phyloP scores from a whole-genome alignment of 2,797 vertebrate species.

The Loris lydekkerianus region DNA sequence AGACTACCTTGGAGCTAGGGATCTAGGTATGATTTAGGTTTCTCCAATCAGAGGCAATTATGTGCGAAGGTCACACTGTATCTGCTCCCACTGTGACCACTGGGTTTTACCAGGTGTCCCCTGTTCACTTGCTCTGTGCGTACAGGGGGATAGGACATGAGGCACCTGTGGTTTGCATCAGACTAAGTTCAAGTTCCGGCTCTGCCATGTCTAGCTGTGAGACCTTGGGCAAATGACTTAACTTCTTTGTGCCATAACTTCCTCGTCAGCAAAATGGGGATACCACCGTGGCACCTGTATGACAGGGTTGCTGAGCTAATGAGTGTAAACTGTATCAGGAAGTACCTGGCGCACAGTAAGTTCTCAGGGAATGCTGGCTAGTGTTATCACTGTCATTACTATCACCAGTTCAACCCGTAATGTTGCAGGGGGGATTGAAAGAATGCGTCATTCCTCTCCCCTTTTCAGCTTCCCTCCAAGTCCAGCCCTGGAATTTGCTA shows the following conservation, averaged over 20 bases:
- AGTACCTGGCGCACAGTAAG: neutral
- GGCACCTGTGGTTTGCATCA: neutral
- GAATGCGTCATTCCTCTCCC: neutral
- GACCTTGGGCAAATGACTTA: neutral
- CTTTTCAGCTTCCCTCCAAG: neutral
- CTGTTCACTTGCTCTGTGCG: neutral
- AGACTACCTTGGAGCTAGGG: neutral
- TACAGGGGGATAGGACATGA: neutral
- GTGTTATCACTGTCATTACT: neutral
- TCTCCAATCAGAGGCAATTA: neutral
- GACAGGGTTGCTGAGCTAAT: neutral
- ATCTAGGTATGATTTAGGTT: neutral
- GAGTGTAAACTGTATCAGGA: neutral
- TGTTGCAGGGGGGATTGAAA: neutral
- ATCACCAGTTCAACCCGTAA: neutral
- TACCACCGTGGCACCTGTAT: neutral
- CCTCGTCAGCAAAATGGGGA: neutral
- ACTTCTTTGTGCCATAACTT: neutral
- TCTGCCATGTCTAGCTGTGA: constrained; percentile 6
- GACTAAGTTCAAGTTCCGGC: neutral
- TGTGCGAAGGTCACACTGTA: neutral
- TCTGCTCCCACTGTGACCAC: neutral
- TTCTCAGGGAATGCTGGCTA: neutral
- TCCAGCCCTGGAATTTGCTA: neutral
- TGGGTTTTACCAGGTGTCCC: neutral